These are phyloP conservation scores for Phyllotreta cruciferae DNA, from an alignment of 2,888 invertebrate species.

Conservation along the genomic window DNA sequence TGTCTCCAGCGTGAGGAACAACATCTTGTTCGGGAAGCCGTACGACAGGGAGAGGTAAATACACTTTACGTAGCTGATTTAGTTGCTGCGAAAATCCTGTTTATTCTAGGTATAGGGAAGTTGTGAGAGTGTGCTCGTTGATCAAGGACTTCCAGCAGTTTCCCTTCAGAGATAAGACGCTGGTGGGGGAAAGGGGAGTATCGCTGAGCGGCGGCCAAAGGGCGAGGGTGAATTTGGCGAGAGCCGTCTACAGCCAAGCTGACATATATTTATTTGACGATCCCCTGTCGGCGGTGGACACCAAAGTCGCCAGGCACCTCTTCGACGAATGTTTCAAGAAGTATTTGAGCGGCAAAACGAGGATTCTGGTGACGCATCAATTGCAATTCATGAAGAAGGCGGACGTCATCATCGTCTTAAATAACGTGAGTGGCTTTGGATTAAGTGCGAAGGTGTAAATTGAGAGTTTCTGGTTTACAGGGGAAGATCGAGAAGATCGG, in stretches of 20 bases:
- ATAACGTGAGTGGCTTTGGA: constrained; percentile 61
- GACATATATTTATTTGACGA: constrained; percentile 82
- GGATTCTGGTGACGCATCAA: constrained; percentile 85
- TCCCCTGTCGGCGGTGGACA: constrained; percentile 81
- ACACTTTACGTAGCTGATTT: not conserved
- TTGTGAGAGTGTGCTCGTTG: constrained; percentile 70
- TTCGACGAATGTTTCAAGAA: constrained; percentile 75
- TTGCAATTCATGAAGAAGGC: constrained; percentile 76
- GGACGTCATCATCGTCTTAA: constrained; percentile 71
- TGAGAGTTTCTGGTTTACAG: not conserved
- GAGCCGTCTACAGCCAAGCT: constrained; percentile 79
- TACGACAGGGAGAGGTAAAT: constrained; percentile 63
- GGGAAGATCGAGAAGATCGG: not conserved
- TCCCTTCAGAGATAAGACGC: constrained; percentile 74
- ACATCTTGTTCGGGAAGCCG: constrained; percentile 79
- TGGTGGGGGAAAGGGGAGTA: constrained; percentile 81
- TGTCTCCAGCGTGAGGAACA: constrained; percentile 75
- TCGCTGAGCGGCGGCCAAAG: constrained; percentile 83
- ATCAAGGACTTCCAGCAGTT: constrained; percentile 74
- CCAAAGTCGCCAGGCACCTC: constrained; percentile 76
- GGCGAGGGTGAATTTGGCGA: constrained; percentile 78
- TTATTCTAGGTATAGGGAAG: constrained; percentile 50
- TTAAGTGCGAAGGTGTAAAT: not conserved
- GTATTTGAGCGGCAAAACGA: constrained; percentile 67
- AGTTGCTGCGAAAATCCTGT: not conserved